Percentiles rank a stretch among this genome's conserved stretches.
Conservation (phyloP, 1,140 invertebrate genomes). For the Charaxes varanes region DNA sequence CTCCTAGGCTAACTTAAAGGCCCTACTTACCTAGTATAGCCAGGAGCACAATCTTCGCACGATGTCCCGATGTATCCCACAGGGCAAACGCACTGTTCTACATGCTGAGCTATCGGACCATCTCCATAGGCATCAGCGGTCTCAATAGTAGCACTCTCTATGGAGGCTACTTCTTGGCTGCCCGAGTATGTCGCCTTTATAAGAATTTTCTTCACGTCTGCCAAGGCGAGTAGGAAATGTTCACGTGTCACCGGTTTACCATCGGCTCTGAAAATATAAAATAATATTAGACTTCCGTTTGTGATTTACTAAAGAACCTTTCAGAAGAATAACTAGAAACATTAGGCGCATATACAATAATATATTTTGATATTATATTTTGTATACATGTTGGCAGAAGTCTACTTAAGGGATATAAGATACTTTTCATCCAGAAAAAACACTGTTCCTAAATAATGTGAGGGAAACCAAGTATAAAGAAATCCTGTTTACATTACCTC, state of each 20-base stretch:
- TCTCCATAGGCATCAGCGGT: constrained; percentile 83
- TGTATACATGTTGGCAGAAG: too few species aligned
- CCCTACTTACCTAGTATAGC: constrained; percentile 85
- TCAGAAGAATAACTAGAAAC: too few species aligned
- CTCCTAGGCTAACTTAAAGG: too few species aligned
- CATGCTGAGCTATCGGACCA: constrained; percentile 81
- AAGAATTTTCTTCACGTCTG: constrained; percentile 89
- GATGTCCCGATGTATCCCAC: constrained; percentile 87
- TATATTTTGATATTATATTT: too few species aligned
- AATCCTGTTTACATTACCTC: constrained; percentile 42
- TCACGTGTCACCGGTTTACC: constrained; percentile 88
- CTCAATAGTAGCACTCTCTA: constrained; percentile 86
- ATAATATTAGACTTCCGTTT: background rate
- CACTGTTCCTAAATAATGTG: too few species aligned
- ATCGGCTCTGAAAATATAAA: constrained; percentile 76
- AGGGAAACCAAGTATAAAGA: too few species aligned
- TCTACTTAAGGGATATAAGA: too few species aligned
- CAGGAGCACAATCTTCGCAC: constrained; percentile 93
- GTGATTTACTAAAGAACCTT: too few species aligned
- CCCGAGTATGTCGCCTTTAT: constrained; percentile 95
- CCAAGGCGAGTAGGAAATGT: constrained; percentile 93
- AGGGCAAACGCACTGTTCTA: constrained; percentile 91
- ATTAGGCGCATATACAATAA: too few species aligned
- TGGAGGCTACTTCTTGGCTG: constrained; percentile 80
- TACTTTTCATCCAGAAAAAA: too few species aligned